Conservation (phyloP, 2,797 vertebrate genomes). For the Eidolon dupreanum region DNA sequence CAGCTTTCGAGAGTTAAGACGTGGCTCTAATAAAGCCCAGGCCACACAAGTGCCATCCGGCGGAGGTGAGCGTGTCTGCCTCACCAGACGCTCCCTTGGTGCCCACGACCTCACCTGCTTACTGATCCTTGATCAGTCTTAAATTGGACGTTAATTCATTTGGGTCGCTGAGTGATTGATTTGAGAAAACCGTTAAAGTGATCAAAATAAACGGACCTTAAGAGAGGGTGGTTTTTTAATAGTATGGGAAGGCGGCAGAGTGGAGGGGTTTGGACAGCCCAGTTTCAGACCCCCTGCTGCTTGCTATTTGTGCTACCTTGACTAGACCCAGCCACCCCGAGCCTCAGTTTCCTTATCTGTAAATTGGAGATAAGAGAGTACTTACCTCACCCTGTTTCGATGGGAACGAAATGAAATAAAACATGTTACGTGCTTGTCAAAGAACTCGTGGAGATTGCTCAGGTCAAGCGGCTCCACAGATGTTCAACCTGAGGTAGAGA, state of each 20-base stretch:
- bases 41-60: background rate
- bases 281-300: background rate
- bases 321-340: background rate
- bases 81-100: too few relatives aligned
- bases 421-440: background rate
- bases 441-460: background rate
- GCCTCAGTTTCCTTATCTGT: background rate
- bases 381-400: background rate
- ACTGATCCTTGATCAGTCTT: background rate
- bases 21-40: background rate
- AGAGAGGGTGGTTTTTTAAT: background rate
- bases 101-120: background rate
- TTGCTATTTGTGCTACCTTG: background rate
- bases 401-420: background rate
- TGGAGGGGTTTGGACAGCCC: background rate
- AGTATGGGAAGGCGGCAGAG: background rate
- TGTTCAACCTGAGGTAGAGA: constrained; percentile 74
- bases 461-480: constrained; percentile 65
- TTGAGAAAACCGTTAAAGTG: background rate
- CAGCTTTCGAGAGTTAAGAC: background rate
- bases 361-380: background rate
- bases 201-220: background rate
- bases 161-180: background rate
- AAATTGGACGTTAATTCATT: background rate
- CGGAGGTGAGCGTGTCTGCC: background rate